Conservation (phyloP, 2,113 vertebrate genomes). For the Otolemur garnettii region DNA sequence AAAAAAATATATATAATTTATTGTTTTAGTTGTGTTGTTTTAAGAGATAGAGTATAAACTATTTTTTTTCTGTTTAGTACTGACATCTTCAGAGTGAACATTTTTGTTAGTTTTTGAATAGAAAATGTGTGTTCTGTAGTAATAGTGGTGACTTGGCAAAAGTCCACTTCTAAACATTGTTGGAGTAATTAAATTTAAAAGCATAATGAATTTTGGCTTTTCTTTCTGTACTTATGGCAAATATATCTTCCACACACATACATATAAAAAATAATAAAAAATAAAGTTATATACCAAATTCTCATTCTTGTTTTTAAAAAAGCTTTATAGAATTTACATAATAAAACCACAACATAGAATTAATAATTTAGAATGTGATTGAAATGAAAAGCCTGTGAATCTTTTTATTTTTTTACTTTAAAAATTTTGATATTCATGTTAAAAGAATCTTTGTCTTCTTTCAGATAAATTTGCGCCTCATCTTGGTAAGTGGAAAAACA, state of each 20-base stretch:
- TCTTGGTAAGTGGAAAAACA: conserved; percentile 98
- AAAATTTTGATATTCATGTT: conserved; percentile 12
- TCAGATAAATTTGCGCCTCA: conserved; percentile 98
- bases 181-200: conserved; percentile 41
- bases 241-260: not conserved
- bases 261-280: conserved; percentile 19
- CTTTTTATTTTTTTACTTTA: not conserved
- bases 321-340: conserved; percentile 5
- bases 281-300: conserved; percentile 27
- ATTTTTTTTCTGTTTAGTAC: not conserved
- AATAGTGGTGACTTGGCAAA: not conserved
- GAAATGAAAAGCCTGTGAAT: not conserved
- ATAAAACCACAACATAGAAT: not conserved
- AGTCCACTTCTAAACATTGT: conserved; percentile 8
- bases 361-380: conserved; percentile 15
- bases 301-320: not conserved
- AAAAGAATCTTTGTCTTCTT: conserved; percentile 59
- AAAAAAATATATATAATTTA: not conserved
- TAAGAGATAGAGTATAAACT: not conserved
- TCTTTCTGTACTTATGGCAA: not conserved
- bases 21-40: not conserved
- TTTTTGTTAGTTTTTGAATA: conserved; percentile 31
- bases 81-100: not conserved
- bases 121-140: not conserved
- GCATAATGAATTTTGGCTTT: not conserved